Base-by-base conservation (phyloP, 2,797 vertebrate genomes). In the Tokudaia muenninki region DNA sequence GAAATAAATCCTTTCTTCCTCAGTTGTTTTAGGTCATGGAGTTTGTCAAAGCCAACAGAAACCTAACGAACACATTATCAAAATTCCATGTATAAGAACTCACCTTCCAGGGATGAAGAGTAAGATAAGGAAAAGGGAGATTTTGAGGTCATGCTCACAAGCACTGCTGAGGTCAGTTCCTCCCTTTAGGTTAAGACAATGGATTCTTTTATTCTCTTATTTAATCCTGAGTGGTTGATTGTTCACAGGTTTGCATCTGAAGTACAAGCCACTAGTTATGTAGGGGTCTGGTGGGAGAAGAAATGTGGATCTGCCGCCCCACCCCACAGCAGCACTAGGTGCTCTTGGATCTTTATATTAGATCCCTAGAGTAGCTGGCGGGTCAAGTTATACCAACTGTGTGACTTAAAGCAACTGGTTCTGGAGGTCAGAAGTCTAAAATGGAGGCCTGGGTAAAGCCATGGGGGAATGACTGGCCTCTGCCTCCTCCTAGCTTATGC, bases 351-450 rank as follows among this genome's bases (percentile, higher is more conserved):
- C n/a, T n/a, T 65, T 31, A 86, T 34, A 8, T 26, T 52, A 26
- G 13, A 24, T 6, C 52, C 77, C 90, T 31, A 13, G 11, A 31
- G 59, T 16, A n/a, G 19, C 29, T 4, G 0, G 0, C 4, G 0
- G 0, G 2, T 29, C 2, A 8, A 72, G 22, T 50, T 21, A 26
- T 0, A 44, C 22, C 50, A 22, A 8, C 0, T 10, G 3, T 1
- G 13, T 26, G 34, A 10, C 55, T 93, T 47, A 16, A 50, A 11
- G n/a, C 72, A 82, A 26, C 8, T 12, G 59, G 6, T 44, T 74
- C 34, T 87, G 26, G 31, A 94, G 84, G 19, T 59, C 1, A 13
- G 55, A 83, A 59, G n/a, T 94, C 52, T 65, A n/a, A 77, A 84
- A 24, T 52, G 34, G 67, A 37, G 75, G 55, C 31, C 41, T 26